Base-by-base conservation (phyloP, 2,113 vertebrate species). In the Pycnonotus jocosus region DNA sequence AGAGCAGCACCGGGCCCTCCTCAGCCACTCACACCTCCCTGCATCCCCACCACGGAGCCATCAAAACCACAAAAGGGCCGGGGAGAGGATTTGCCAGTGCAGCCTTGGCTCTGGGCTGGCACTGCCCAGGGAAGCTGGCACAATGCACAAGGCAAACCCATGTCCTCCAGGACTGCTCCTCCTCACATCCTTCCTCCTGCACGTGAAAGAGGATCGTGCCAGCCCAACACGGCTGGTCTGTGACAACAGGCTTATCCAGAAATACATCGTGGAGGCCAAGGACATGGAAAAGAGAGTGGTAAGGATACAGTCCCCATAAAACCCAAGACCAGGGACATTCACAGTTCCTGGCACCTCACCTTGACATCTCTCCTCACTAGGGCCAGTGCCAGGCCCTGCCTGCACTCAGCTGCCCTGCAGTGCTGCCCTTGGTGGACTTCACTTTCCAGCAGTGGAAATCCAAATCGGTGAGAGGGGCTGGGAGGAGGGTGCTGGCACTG, bases 371-470 rank as follows among this genome's bases (percentile, higher is more conserved):
- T 96, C 44, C 83, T 79, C 68, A 27, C 24, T 56, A 98, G 98
- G 93, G 83, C 57, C 97, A 97, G 61, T 98, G 98, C 62, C 97
- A 96, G 80, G 91, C 93, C 5, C 20, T 96, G 48, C 91, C 89
- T 4, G 11, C 37, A 6, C 92, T 98, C 56, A 60, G 88, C 73
- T 90, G 72, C 44, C 97, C 98, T 3, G 65, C 56, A 3, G 90
- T 93, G 71, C 94, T 98, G 86, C 98, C 98, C 58, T 84, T 95
- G 68, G 98, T 98, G 93, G 98, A 98, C 71, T 95, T 98, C n/a
- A 98, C 74, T 66, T 88, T 98, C 87, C 93, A 90, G 94, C 94
- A 98, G 85, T 98, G 98, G 98, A 98, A 96, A 95, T 90, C 92
- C 37, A 98, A 97, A 96, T 97, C 95, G 85, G 98, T 98, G 95